These are phyloP conservation scores for Lamproptera curius DNA, from an alignment of 2,888 invertebrate species.

Conservation along the genomic window DNA sequence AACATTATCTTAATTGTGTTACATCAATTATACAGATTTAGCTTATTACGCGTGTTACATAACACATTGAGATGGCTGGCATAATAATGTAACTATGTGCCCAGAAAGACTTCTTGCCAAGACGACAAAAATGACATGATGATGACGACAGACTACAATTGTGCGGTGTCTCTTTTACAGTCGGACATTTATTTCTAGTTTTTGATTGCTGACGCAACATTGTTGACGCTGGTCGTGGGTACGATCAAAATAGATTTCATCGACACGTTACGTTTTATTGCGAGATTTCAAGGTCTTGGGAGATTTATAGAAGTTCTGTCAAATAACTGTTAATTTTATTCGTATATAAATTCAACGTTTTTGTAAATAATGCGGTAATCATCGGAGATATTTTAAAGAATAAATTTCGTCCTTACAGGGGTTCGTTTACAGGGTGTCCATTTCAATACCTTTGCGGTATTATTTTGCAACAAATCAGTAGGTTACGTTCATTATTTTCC, in stretches of 20 bases:
- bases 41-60: not conserved
- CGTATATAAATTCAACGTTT: too few species aligned
- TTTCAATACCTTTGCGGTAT: too few species aligned
- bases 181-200: slow-evolving; percentile 17
- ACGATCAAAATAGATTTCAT: slow-evolving; percentile 49
- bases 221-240: slow-evolving; percentile 40
- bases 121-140: not conserved
- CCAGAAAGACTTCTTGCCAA: slow-evolving; percentile 5
- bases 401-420: too few species aligned
- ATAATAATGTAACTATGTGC: not conserved
- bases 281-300: slow-evolving; percentile 7
- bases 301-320: not conserved
- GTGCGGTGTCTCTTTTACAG: slow-evolving; percentile 13
- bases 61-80: not conserved
- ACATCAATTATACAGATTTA: not conserved
- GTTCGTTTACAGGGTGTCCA: too few species aligned
- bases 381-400: too few species aligned
- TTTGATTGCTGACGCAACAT: slow-evolving; percentile 38
- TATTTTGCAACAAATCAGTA: too few species aligned
- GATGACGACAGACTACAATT: slow-evolving; percentile 11
- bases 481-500: too few species aligned
- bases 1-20: not conserved
- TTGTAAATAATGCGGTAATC: too few species aligned
- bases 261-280: slow-evolving; percentile 11
- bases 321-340: not conserved